Base-by-base conservation (phyloP, 2,888 invertebrate species). In the Kryphioiulus occultus region DNA sequence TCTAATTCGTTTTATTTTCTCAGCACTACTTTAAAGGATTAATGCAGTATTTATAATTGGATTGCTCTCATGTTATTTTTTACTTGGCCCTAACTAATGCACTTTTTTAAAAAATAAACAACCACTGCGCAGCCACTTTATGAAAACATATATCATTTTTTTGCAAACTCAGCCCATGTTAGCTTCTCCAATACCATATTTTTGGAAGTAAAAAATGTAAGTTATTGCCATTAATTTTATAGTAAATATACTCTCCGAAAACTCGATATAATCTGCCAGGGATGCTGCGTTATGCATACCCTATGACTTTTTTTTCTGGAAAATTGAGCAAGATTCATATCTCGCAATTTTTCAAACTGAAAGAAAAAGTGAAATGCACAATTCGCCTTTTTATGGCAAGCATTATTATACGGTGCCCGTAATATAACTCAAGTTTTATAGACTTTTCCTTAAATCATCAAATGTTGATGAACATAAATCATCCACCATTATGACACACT, bases 201-300 rank as follows among this genome's bases (percentile, higher is more conserved):
- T 78, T 15, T 15, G 3, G 30, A 78, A 78, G 78, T 30, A 30
- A 78, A 78, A 78, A 78, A 68, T 7, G 10, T 68, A 68, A 78
- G 78, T 78, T 78, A 78, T 78, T 78, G 78, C 78, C 26, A 78
- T 78, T 78, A 78, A 78, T 78, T 78, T 78, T 78, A 10, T 68
- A 68, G 68, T 68, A 68, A 68, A 68, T 78, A 78, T 78, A 78
- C 78, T 30, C 78, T 78, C 26, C 68, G 78, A 30, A 78, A 78
- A 78, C 78, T 78, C 78, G 78, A 78, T 78, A 26, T 30, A 30
- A 78, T 78, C 78, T 78, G 78, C 30, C 78, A 78, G 44, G 44
- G 44, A 12, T 78, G 26, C 0, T 78, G 78, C 78, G 30, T 32
- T 30, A 78, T 78, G 78, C 30, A 78, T 17, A 78, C 30, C 15